Conservation (phyloP, 2,888 invertebrate genomes). For the Rotaria magnacalcarata region DNA sequence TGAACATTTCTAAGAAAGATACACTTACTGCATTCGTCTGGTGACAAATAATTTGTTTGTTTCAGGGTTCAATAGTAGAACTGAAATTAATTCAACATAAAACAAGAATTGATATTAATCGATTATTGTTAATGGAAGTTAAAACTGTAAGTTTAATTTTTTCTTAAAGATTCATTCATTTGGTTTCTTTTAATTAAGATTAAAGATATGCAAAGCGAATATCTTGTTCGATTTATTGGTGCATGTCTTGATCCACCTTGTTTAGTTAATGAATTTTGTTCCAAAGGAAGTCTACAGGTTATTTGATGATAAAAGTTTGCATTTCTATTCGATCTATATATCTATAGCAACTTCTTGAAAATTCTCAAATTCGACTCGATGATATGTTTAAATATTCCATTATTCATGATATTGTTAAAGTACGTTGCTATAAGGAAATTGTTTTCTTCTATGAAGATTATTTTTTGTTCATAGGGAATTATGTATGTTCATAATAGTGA, state of each 20-base stretch:
- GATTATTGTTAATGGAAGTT: constrained; percentile 71
- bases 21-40: no score
- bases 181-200: constrained; percentile 63
- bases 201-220: constrained; percentile 80
- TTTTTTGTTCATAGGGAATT: constrained; percentile 68
- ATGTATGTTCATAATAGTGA: constrained; percentile 83
- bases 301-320: not conserved
- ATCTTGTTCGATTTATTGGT: constrained; percentile 76
- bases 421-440: not conserved
- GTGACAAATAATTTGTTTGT: not conserved
- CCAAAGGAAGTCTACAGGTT: constrained; percentile 70
- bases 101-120: constrained; percentile 49
- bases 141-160: constrained; percentile 60
- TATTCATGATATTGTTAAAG: constrained; percentile 84
- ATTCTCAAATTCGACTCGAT: constrained; percentile 82
- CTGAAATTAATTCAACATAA: constrained; percentile 44
- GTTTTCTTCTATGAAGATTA: not conserved
- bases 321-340: not conserved
- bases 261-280: constrained; percentile 78
- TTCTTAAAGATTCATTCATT: no score
- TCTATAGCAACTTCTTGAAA: constrained; percentile 73
- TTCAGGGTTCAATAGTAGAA: not conserved
- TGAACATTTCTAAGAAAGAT: no score
- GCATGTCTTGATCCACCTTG: constrained; percentile 76
- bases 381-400: constrained; percentile 87